A percentile compares a stretch with the other conserved stretches of the same genome.
These are phyloP conservation scores for Eupithecia exiguata DNA, from an alignment of 2,888 invertebrate genomes.

Conservation along the genomic window DNA sequence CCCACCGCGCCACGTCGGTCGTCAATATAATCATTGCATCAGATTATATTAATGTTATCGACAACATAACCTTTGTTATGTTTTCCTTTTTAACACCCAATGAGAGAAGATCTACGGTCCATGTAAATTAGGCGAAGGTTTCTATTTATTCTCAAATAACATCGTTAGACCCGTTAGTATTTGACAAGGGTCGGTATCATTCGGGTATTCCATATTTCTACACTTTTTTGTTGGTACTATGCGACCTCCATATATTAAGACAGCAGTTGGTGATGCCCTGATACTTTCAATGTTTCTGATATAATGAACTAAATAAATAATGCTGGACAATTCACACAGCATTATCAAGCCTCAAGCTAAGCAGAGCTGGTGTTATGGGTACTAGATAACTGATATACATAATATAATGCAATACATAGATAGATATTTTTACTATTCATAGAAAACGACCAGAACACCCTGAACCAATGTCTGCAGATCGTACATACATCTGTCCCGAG, in stretches of 20 bases:
- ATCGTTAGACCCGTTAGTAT: constrained; percentile 53
- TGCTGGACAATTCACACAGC: too few species aligned
- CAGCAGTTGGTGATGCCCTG: constrained; percentile 37
- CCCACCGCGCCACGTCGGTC: neutral
- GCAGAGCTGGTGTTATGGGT: too few species aligned
- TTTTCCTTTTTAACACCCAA: constrained; percentile 18
- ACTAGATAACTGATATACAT: too few species aligned
- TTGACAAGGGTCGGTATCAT: constrained; percentile 72
- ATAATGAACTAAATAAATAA: too few species aligned
- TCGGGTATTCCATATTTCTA: constrained; percentile 64
- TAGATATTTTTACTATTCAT: too few species aligned
- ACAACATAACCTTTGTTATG: neutral
- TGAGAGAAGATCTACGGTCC: constrained; percentile 37
- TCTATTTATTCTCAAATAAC: constrained; percentile 63
- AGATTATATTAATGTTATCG: neutral
- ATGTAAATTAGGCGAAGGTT: constrained; percentile 59
- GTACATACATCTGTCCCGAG: too few species aligned
- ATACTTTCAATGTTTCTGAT: constrained; percentile 33
- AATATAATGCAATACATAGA: too few species aligned
- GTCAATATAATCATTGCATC: too few species aligned
- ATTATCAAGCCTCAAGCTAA: too few species aligned
- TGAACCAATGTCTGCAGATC: too few species aligned
- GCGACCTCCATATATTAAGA: constrained; percentile 67
- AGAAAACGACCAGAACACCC: too few species aligned
- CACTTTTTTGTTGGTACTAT: constrained; percentile 59